phyloP scores from a whole-genome alignment of 2,888 invertebrate genomes.

The Calameuta filiformis region DNA sequence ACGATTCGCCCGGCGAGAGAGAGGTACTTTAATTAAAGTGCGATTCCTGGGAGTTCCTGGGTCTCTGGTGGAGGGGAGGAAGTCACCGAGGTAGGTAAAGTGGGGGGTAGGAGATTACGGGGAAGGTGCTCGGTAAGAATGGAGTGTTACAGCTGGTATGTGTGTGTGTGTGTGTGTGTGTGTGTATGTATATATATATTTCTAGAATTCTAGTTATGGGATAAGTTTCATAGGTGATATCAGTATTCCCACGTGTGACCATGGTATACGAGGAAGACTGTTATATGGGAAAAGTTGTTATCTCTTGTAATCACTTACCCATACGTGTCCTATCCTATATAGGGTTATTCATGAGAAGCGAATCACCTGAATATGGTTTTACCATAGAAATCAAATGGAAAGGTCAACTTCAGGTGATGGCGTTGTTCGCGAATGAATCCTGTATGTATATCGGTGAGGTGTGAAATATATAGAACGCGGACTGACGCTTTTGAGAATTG shows the following conservation, averaged over 20 bases:
- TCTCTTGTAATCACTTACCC: not conserved
- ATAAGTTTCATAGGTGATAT: not conserved
- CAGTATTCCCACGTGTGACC: not conserved
- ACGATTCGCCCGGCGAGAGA: slow-evolving; percentile 39
- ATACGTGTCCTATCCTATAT: not conserved
- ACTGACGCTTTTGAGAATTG: not conserved
- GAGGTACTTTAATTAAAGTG: slow-evolving; percentile 46
- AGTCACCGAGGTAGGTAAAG: not conserved
- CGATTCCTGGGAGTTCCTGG: not conserved
- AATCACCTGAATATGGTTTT: too few relatives aligned
- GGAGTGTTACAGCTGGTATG: slow-evolving; percentile 9
- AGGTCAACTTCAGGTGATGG: too few relatives aligned
- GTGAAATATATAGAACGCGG: not conserved
- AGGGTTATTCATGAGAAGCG: too few relatives aligned
- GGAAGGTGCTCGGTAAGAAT: slow-evolving; percentile 17
- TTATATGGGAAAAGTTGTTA: not conserved
- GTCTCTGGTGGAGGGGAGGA: not conserved
- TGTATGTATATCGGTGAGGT: not conserved
- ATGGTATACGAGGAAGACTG: not conserved
- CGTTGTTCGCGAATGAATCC: too few relatives aligned
- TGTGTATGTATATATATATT: not conserved
- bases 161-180: too few relatives aligned
- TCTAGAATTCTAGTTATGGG: not conserved
- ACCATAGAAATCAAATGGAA: too few relatives aligned
- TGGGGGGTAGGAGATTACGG: slow-evolving; percentile 7